A percentile compares a stretch with the other conserved stretches of the same genome.
Evolutionary conservation across 2,113 vertebrate genomes (phyloP).

Genomic region (Recurvirostra avosetta): DNA sequence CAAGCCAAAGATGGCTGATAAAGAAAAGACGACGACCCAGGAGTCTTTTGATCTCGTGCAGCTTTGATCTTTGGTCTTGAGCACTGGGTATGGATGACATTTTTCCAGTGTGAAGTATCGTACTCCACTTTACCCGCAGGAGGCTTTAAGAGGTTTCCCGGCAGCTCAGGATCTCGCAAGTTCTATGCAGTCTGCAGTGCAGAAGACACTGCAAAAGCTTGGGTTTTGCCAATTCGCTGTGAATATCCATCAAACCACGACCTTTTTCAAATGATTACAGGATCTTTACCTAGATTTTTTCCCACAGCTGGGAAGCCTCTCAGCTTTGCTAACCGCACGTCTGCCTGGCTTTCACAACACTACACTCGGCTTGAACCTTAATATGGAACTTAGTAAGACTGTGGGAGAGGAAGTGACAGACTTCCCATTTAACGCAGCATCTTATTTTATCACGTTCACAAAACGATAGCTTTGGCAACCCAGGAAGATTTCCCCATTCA

Average conservation of each 20-base stretch:
- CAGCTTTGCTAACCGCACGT: neutral
- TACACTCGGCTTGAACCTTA: neutral
- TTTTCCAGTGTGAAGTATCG: rapidly evolving
- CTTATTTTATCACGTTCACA: neutral
- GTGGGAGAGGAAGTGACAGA: neutral
- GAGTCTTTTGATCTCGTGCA: neutral
- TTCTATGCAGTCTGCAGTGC: neutral
- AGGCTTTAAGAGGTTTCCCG: neutral
- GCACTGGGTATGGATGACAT: rapidly evolving
- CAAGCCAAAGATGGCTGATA: neutral
- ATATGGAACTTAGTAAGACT: neutral
- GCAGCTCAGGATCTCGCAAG: neutral
- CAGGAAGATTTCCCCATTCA: neutral
- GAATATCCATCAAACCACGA: neutral
- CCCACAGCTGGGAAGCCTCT: neutral
- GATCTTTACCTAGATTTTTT: neutral
- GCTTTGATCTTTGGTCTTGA: neutral
- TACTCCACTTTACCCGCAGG: neutral
- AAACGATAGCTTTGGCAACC: neutral
- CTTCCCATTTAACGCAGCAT: neutral
- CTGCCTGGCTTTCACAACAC: neutral
- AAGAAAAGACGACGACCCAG: neutral
- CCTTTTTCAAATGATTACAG: neutral
- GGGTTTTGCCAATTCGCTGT: neutral
- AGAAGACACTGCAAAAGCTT: neutral